Conservation (phyloP, 2,888 invertebrate species). For the Barypeithes pellucidus region DNA sequence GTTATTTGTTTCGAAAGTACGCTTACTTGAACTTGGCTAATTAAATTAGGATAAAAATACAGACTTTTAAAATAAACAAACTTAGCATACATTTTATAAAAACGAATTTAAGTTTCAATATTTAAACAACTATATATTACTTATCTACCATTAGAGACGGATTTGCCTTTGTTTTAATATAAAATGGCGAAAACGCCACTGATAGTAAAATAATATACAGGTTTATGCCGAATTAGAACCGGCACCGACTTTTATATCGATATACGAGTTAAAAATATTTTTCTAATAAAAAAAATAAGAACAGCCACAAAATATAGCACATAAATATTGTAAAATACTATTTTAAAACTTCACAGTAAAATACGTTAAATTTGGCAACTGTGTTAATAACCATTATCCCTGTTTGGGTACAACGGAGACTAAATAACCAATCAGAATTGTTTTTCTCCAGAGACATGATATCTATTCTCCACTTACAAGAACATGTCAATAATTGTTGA, state of each 20-base stretch:
- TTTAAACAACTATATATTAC: not conserved
- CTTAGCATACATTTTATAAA: constrained; percentile 48
- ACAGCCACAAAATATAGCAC: constrained; percentile 38
- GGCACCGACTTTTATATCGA: not conserved
- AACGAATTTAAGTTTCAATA: constrained; percentile 37
- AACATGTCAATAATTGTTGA: no score
- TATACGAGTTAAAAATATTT: constrained; percentile 10
- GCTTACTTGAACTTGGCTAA: no score
- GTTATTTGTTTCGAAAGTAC: no score
- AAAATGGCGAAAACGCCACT: no score
- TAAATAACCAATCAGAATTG: no score
- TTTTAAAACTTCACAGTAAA: constrained; percentile 1
- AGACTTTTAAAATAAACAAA: constrained; percentile 21
- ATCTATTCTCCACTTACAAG: no score
- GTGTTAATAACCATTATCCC: not conserved
- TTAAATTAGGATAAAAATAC: constrained; percentile 30
- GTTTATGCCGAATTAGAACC: no score
- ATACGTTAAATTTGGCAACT: not conserved
- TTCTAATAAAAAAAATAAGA: constrained; percentile 20
- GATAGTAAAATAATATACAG: no score
- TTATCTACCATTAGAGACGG: not conserved
- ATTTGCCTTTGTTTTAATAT: no score
- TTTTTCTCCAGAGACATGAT: no score
- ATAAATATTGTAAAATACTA: constrained; percentile 10
- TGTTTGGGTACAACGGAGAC: not conserved